phyloP scores from a whole-genome alignment of 2,113 vertebrate genomes.

The Chrysochloris asiatica region DNA sequence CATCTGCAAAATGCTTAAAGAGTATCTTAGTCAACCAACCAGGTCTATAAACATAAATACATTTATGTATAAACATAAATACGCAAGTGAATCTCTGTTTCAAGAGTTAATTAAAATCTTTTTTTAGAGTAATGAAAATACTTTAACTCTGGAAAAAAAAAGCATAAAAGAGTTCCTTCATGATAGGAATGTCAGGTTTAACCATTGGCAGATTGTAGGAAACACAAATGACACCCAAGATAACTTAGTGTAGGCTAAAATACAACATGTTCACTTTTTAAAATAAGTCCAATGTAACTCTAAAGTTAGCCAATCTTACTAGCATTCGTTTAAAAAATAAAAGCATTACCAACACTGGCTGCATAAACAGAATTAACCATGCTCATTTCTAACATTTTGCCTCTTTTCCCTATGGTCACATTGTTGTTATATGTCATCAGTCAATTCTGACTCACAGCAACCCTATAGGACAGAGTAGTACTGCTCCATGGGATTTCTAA shows the following conservation, averaged over 20 bases:
- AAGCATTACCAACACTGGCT: not conserved
- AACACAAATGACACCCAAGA: slow-evolving; percentile 58
- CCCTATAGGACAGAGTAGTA: not conserved
- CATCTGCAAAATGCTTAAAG: not conserved
- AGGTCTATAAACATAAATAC: no score
- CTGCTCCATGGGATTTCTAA: not conserved
- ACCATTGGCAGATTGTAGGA: not conserved
- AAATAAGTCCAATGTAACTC: slow-evolving; percentile 17
- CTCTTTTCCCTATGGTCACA: not conserved
- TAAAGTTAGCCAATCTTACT: slow-evolving; percentile 16
- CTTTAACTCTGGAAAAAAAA: slow-evolving; percentile 51
- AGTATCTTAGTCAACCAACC: not conserved
- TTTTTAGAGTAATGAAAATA: no score
- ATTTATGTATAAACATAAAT: not conserved
- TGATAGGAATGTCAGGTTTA: slow-evolving; percentile 52
- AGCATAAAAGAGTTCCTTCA: slow-evolving; percentile 30
- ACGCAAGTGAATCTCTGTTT: slow-evolving; percentile 56
- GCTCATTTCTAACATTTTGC: not conserved
- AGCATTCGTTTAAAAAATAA: not conserved
- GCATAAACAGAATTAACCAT: slow-evolving; percentile 13
- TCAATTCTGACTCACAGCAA: not conserved
- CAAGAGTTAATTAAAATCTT: no score
- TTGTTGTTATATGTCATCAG: not conserved
- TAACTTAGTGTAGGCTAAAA: not conserved
- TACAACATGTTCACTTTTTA: not conserved